A percentile compares a stretch with the other conserved stretches of the same genome.
Evolutionary conservation across 2,797 vertebrate genomes (phyloP).

Genomic region (Coendou prehensilis): DNA sequence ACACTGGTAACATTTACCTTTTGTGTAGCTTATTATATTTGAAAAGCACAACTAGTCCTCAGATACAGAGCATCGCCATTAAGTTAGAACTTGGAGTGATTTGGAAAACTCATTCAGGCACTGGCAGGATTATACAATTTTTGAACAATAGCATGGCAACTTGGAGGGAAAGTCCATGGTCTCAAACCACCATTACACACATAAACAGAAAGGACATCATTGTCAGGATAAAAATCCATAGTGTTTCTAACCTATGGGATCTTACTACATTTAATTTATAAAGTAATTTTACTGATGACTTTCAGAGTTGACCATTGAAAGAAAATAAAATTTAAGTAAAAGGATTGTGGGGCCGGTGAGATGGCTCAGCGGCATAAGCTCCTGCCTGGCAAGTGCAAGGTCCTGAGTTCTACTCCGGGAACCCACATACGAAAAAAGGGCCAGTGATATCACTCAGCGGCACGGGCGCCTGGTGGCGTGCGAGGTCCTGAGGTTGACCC

Average conservation of each 20-base stretch:
- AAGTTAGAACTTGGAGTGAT: conserved; percentile 17
- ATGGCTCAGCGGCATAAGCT: no score
- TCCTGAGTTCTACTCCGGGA: no score
- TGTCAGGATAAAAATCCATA: not conserved
- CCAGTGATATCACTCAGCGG: no score
- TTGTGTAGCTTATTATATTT: not conserved
- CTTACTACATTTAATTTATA: conserved; percentile 29
- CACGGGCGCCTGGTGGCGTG: no score
- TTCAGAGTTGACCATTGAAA: conserved; percentile 49
- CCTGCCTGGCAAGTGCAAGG: no score
- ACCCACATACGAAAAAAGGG: no score
- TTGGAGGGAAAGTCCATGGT: conserved; percentile 37
- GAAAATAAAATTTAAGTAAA: conserved; percentile 68
- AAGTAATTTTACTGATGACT: conserved; percentile 60
- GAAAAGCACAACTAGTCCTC: conserved; percentile 37
- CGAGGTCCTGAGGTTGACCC: no score
- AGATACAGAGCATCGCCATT: not conserved
- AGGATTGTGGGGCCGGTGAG: not conserved
- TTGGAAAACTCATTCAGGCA: conserved; percentile 25
- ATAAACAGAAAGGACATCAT: not conserved
- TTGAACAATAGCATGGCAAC: not conserved
- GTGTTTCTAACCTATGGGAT: conserved; percentile 2
- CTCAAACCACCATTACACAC: not conserved
- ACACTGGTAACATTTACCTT: not conserved
- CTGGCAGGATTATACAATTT: not conserved